Conservation (phyloP, 1,140 invertebrate species). For the Gonatopus flavifemur region DNA sequence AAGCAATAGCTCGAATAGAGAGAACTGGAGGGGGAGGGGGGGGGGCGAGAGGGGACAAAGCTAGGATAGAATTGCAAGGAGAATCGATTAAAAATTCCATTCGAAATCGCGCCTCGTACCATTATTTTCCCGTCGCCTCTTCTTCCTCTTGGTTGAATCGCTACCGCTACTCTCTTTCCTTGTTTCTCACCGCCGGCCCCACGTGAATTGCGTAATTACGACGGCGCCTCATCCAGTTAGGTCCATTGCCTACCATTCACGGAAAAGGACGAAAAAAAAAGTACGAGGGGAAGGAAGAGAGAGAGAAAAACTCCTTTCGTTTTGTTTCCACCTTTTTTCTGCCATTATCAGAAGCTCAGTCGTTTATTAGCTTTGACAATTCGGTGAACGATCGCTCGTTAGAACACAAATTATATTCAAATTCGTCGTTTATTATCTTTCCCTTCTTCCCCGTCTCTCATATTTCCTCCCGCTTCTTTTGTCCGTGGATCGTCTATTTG, state of each 20-base stretch:
- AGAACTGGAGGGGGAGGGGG: neutral
- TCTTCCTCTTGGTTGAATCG: too few species aligned
- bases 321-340: slow-evolving; percentile 7
- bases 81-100: slow-evolving; percentile 26
- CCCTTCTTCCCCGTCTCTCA: too few species aligned
- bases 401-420: slow-evolving; percentile 4
- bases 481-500: too few species aligned
- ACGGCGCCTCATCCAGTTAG: slow-evolving; percentile 11
- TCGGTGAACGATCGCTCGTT: slow-evolving; percentile 10
- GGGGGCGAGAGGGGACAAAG: neutral
- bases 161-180: neutral
- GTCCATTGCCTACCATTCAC: slow-evolving; percentile 12
- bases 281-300: neutral
- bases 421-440: slow-evolving; percentile 1
- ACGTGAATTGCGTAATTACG: slow-evolving; percentile 26
- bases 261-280: too few species aligned
- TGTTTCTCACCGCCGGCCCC: slow-evolving; percentile 5
- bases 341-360: neutral
- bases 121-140: neutral
- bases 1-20: slow-evolving; percentile 3
- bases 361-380: slow-evolving; percentile 13
- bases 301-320: neutral
- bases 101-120: slow-evolving; percentile 1
- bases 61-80: slow-evolving; percentile 6
- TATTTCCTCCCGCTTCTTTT: too few species aligned